phyloP scores from a whole-genome alignment of 2,888 invertebrate species.

The Torymus aiolomorphi region DNA sequence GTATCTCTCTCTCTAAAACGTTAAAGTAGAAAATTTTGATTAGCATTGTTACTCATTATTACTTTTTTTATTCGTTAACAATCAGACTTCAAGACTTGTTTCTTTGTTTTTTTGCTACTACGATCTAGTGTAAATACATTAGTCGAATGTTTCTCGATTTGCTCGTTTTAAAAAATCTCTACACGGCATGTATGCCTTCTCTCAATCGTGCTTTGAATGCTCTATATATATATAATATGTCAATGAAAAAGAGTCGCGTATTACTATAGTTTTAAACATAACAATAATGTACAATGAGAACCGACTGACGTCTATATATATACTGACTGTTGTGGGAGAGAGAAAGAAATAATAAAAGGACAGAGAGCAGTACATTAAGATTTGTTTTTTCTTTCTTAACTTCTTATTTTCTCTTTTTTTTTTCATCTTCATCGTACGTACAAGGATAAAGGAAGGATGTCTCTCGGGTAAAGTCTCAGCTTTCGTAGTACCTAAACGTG shows the following conservation, averaged over 20 bases:
- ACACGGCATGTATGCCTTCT: slow-evolving; percentile 14
- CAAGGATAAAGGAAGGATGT: slow-evolving; percentile 61
- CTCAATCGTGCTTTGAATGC: slow-evolving; percentile 56
- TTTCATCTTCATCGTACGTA: slow-evolving; percentile 55
- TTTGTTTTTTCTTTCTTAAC: slow-evolving; percentile 38
- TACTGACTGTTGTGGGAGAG: slow-evolving; percentile 55
- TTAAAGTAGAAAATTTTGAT: slow-evolving; percentile 53
- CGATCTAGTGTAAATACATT: slow-evolving; percentile 27
- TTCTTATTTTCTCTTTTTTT: slow-evolving; percentile 28
- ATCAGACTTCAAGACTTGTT: slow-evolving; percentile 49
- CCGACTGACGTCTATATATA: slow-evolving; percentile 44
- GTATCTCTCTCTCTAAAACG: slow-evolving; percentile 30
- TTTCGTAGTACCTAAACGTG: slow-evolving; percentile 68
- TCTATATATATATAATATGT: slow-evolving; percentile 37
- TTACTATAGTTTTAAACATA: slow-evolving; percentile 45
- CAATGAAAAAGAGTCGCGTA: slow-evolving; percentile 43
- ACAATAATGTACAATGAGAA: slow-evolving; percentile 55
- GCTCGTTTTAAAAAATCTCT: slow-evolving; percentile 35
- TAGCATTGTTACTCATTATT: slow-evolving; percentile 32
- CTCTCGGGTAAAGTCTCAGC: slow-evolving; percentile 56
- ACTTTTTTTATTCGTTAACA: slow-evolving; percentile 14
- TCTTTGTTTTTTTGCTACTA: slow-evolving; percentile 34
- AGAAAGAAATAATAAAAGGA: slow-evolving; percentile 56
- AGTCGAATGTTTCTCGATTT: slow-evolving; percentile 27
- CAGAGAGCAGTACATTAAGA: slow-evolving; percentile 59